Conservation (phyloP, 1,140 invertebrate genomes). For the Drosophila truncata region DNA sequence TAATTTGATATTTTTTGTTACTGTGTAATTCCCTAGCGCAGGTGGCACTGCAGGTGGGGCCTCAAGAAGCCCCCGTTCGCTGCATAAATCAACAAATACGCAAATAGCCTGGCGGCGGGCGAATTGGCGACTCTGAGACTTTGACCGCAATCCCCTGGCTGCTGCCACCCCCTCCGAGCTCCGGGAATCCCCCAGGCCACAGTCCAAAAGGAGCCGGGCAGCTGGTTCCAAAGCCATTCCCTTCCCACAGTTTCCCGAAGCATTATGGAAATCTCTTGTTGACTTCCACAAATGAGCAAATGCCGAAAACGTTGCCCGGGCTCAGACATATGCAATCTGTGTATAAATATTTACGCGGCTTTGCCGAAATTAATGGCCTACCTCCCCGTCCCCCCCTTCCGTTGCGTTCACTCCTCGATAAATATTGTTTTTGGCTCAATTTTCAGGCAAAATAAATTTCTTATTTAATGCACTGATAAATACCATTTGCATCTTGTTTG, state of each 20-base stretch:
- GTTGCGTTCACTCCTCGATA: constrained; percentile 30
- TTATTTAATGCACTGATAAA: constrained; percentile 38
- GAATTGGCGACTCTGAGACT: constrained; percentile 58
- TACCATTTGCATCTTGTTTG: constrained; percentile 1
- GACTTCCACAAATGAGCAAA: constrained; percentile 81
- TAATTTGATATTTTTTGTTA: neutral
- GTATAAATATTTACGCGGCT: constrained; percentile 80
- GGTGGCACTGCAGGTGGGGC: constrained; percentile 35
- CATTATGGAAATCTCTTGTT: constrained; percentile 79
- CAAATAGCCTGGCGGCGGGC: constrained; percentile 53
- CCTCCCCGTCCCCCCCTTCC: neutral
- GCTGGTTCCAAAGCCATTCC: constrained; percentile 36
- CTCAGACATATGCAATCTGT: constrained; percentile 69
- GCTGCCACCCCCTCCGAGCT: neutral
- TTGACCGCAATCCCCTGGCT: constrained; percentile 30
- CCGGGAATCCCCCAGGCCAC: constrained; percentile 7
- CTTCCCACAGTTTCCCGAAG: constrained; percentile 7
- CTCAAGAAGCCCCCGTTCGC: constrained; percentile 42
- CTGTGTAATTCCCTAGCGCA: too few relatives aligned
- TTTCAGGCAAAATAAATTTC: constrained; percentile 38
- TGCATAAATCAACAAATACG: constrained; percentile 57
- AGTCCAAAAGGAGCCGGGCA: constrained; percentile 29
- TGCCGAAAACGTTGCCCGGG: constrained; percentile 53
- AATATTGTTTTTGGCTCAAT: constrained; percentile 46
- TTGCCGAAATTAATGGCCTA: constrained; percentile 68